Conservation (phyloP, 2,888 invertebrate species). For the Laothoe populi region DNA sequence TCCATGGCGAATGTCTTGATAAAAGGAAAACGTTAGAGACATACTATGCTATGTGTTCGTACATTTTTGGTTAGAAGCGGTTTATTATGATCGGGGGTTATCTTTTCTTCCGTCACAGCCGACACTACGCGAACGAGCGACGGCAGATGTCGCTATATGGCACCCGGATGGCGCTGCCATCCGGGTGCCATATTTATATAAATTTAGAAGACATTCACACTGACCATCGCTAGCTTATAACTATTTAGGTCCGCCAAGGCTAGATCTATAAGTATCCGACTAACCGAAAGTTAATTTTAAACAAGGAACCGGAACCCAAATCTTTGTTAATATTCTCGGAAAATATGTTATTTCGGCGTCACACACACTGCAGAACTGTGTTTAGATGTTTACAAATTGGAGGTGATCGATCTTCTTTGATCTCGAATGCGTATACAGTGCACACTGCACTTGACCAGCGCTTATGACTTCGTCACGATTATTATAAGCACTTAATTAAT, state of each 20-base stretch:
- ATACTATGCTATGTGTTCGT: too few species aligned
- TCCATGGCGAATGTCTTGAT: too few species aligned
- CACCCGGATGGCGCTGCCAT: constrained; percentile 32
- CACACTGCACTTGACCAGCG: constrained; percentile 18
- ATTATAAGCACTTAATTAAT: too few species aligned
- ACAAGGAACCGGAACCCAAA: constrained; percentile 50
- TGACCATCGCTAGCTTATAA: constrained; percentile 67
- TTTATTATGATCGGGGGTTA: not conserved
- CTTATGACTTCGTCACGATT: not conserved
- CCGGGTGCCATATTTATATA: constrained; percentile 39
- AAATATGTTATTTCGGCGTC: constrained; percentile 32
- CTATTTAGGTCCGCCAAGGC: constrained; percentile 73
- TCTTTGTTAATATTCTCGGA: constrained; percentile 48
- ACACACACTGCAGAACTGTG: constrained; percentile 32
- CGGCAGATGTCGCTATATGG: constrained; percentile 16
- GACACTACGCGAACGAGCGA: not conserved
- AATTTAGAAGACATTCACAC: constrained; percentile 74
- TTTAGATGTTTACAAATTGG: constrained; percentile 45
- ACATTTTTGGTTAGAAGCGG: too few species aligned
- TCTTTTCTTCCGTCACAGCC: not conserved
- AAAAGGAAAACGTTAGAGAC: too few species aligned
- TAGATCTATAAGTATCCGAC: constrained; percentile 59
- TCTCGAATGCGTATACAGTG: constrained; percentile 43
- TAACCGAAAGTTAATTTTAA: constrained; percentile 56
- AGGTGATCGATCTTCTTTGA: constrained; percentile 52